A percentile compares a stretch with the other conserved stretches of the same genome.
Evolutionary conservation across 64 coral and sea anemone species (phyloP).

Genomic region (Actinia equina): DNA sequence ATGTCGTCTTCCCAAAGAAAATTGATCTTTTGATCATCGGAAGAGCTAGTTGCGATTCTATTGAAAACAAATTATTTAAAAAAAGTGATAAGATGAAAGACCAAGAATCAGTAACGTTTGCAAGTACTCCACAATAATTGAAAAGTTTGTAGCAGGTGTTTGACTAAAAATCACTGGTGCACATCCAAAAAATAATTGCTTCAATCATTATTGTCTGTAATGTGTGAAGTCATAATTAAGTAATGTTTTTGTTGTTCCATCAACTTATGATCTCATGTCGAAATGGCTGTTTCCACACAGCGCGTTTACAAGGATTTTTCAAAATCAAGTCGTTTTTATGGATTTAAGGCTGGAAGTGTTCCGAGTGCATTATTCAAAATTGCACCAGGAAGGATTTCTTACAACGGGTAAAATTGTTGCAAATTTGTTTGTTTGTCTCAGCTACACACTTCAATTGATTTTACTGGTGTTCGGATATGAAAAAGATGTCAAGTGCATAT

Average conservation of each 20-base stretch:
- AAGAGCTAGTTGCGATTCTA: background rate
- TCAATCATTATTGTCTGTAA: conserved; percentile 72
- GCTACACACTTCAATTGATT: conserved; percentile 27
- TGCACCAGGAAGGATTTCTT: background rate
- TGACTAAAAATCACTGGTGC: conserved; percentile 60
- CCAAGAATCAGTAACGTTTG: background rate
- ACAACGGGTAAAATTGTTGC: conserved; percentile 8
- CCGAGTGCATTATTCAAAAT: background rate
- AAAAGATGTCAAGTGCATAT: conserved; percentile 4
- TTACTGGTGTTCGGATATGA: conserved; percentile 4
- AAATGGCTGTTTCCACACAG: background rate
- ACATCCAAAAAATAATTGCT: conserved; percentile 63
- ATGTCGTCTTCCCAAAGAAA: background rate
- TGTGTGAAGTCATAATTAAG: conserved; percentile 99
- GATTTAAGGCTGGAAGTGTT: conserved; percentile 11
- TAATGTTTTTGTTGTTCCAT: conserved; percentile 71
- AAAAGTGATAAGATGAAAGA: background rate
- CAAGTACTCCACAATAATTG: background rate
- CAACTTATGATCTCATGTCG: conserved; percentile 26
- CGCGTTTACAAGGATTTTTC: background rate
- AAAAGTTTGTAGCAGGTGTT: conserved; percentile 59
- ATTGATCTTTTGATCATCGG: background rate
- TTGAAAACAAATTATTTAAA: background rate
- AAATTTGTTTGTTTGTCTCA: conserved; percentile 25
- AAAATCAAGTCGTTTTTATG: background rate